Conservation (phyloP, 2,113 vertebrate genomes). For the Nerophis lumbriciformis region DNA sequence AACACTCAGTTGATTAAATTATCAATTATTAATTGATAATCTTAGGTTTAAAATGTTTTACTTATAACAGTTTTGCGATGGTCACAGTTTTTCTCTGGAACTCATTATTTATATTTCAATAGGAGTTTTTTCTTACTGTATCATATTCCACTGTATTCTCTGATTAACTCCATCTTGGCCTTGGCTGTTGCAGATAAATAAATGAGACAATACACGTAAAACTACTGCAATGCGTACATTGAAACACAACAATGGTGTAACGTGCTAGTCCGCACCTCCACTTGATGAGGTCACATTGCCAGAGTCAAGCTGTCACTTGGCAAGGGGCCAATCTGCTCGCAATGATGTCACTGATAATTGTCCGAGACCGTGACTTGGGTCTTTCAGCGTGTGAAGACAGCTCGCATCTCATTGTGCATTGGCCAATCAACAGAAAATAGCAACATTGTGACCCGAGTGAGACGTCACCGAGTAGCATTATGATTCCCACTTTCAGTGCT, state of each 20-base stretch:
- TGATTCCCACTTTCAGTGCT: background rate
- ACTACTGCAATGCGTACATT: constrained; percentile 18
- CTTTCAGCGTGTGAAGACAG: constrained; percentile 11
- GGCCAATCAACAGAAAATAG: constrained; percentile 15
- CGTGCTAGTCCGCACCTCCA: background rate
- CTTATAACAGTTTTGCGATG: too few species aligned
- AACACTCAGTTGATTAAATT: too few species aligned
- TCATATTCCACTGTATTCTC: too few species aligned
- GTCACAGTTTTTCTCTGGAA: too few species aligned
- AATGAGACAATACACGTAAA: background rate
- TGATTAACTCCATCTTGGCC: too few species aligned
- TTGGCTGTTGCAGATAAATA: too few species aligned
- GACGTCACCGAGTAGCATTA: constrained; percentile 29
- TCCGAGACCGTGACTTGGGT: constrained; percentile 6
- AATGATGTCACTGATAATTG: constrained; percentile 41
- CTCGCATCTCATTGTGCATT: constrained; percentile 17
- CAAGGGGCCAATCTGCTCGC: constrained; percentile 19
- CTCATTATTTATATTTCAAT: too few species aligned
- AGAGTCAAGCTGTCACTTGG: constrained; percentile 16
- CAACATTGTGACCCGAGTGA: constrained; percentile 11
- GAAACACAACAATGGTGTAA: constrained; percentile 9
- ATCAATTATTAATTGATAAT: too few species aligned
- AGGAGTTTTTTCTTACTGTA: too few species aligned
- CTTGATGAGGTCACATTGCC: constrained; percentile 39
- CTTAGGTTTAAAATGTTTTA: too few species aligned